These are phyloP conservation scores for Triplophysa bombifrons DNA, from an alignment of 2,797 vertebrate genomes.

Conservation along the genomic window DNA sequence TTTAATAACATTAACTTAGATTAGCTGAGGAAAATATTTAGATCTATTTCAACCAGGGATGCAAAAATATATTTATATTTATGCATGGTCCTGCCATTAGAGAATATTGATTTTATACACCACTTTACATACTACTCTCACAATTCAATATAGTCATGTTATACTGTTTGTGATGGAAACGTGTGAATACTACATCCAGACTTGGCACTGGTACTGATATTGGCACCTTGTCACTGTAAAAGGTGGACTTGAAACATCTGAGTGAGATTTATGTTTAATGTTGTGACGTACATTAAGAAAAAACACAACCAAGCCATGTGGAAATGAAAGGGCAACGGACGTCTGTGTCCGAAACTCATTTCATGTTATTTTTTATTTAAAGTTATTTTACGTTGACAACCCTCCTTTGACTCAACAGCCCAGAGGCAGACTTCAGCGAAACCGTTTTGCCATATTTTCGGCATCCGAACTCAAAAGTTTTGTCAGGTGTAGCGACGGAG, in stretches of 20 bases:
- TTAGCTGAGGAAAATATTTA: background rate
- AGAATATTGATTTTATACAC: background rate
- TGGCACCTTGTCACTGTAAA: background rate
- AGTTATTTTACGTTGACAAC: background rate
- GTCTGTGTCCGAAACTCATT: constrained; percentile 24
- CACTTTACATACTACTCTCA: no score
- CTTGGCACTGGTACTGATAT: background rate
- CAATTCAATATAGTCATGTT: background rate
- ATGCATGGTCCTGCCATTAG: background rate
- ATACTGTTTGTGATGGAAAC: background rate
- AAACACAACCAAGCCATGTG: background rate
- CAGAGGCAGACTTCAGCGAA: constrained; percentile 2
- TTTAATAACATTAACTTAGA: background rate
- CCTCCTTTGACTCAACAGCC: constrained; percentile 2
- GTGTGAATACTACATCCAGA: background rate
- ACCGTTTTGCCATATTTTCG: background rate
- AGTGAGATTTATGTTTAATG: background rate
- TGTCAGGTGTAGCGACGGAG: constrained; percentile 15
- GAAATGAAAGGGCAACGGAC: constrained; percentile 8
- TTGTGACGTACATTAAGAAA: background rate
- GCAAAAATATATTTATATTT: no score
- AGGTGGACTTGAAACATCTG: background rate
- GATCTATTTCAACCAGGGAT: no score
- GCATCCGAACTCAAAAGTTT: background rate
- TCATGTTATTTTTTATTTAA: background rate